Conservation (phyloP, 1,140 invertebrate genomes). For the Aleiodes sp. region DNA sequence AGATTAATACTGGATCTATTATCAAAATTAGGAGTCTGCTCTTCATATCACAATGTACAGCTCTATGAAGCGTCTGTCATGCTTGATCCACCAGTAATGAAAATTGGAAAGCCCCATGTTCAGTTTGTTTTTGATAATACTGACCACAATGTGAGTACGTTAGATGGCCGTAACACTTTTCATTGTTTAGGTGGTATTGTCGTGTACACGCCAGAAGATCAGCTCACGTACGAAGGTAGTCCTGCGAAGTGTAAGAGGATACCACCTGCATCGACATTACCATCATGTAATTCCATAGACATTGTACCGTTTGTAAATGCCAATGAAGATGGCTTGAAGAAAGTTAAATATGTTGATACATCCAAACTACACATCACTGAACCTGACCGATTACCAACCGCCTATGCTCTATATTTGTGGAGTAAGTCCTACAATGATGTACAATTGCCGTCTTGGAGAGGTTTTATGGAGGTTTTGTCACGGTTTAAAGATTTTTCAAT, state of each 20-base stretch:
- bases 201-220: slow-evolving; percentile 45
- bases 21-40: slow-evolving; percentile 46
- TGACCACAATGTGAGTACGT: slow-evolving; percentile 34
- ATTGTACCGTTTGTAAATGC: slow-evolving; percentile 39
- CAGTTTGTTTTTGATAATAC: slow-evolving; percentile 36
- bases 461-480: slow-evolving; percentile 38
- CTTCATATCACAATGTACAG: slow-evolving; percentile 50
- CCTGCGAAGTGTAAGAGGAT: slow-evolving; percentile 15
- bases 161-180: slow-evolving; percentile 33
- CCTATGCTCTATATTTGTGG: slow-evolving; percentile 21
- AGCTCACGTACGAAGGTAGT: slow-evolving; percentile 35
- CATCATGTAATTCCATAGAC: neutral
- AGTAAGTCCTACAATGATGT: slow-evolving; percentile 29
- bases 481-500: neutral
- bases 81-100: slow-evolving; percentile 42
- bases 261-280: neutral
- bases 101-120: slow-evolving; percentile 29
- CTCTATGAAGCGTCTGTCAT: slow-evolving; percentile 52
- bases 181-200: slow-evolving; percentile 28
- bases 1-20: slow-evolving; percentile 52
- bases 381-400: neutral
- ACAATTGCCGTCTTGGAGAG: slow-evolving; percentile 37
- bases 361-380: no score
- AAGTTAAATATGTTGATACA: no score
- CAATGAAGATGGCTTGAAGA: no score